These are phyloP conservation scores for Spongia lamella DNA, from an alignment of 37 sponge, comb jelly and placozoan species.

Conservation along the genomic window DNA sequence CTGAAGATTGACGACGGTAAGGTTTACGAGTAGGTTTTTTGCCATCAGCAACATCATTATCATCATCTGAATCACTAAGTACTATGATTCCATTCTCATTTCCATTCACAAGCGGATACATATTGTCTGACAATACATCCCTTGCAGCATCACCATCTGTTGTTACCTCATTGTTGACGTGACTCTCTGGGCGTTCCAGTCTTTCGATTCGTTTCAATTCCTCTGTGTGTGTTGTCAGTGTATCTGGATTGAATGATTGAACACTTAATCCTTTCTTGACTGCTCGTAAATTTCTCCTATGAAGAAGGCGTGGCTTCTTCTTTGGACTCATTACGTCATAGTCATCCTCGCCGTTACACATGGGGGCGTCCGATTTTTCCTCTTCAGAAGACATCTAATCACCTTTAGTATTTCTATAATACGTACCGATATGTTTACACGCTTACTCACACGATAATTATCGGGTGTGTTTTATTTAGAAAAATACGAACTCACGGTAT, in stretches of 20 bases:
- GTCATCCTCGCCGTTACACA: too few relatives aligned
- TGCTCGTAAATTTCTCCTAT: too few relatives aligned
- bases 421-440: too few relatives aligned
- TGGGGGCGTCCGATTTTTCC: too few relatives aligned
- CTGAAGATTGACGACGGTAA: neutral
- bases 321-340: too few relatives aligned
- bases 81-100: neutral
- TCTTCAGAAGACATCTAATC: too few relatives aligned
- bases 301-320: too few relatives aligned
- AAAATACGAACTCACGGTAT: too few relatives aligned
- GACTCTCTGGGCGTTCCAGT: slow-evolving; percentile 45
- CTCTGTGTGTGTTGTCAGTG: slow-evolving; percentile 67
- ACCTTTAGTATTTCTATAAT: too few relatives aligned
- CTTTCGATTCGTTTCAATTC: slow-evolving; percentile 68
- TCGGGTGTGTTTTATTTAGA: too few relatives aligned
- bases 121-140: neutral
- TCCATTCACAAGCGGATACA: slow-evolving; percentile 3
- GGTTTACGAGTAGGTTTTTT: too few relatives aligned
- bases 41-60: neutral
- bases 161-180: neutral
- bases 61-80: neutral
- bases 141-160: neutral
- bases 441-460: too few relatives aligned
- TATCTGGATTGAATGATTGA: slow-evolving; percentile 69
- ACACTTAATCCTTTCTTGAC: slow-evolving; percentile 3